Conservation (phyloP, 2,797 vertebrate species). For the Pseudochromis fuscus region DNA sequence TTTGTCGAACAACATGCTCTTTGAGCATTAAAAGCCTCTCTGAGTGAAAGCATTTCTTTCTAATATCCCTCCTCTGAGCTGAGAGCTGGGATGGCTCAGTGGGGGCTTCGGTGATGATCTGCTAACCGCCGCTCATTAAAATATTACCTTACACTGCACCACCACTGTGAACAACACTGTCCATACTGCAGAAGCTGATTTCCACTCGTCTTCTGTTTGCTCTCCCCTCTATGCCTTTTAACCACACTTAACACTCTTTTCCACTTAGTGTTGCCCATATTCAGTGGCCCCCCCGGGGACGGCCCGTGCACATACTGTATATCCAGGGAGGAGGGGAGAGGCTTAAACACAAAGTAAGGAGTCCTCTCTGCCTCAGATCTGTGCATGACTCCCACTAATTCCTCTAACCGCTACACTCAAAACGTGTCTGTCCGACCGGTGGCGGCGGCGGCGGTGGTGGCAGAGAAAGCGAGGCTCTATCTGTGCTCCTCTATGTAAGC, state of each 20-base stretch:
- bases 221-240: conserved; percentile 64
- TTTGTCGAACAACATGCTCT: conserved; percentile 24
- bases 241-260: conserved; percentile 76
- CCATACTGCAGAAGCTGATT: conserved; percentile 40
- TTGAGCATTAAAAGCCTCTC: conserved; percentile 4
- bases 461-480: conserved; percentile 39
- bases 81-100: conserved; percentile 35
- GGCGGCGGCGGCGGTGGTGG: conserved; percentile 9
- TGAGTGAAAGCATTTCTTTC: conserved; percentile 26
- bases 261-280: conserved; percentile 68
- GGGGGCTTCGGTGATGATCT: conserved; percentile 39
- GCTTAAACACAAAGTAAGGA: conserved; percentile 66
- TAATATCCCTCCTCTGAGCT: conserved; percentile 24
- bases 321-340: conserved; percentile 14
- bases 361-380: conserved; percentile 58
- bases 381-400: conserved; percentile 59
- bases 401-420: conserved; percentile 56
- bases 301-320: conserved; percentile 35
- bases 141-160: conserved; percentile 56
- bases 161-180: conserved; percentile 30
- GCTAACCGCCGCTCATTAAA: conserved; percentile 61
- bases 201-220: conserved; percentile 43
- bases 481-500: conserved; percentile 59
- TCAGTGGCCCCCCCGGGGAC: conserved; percentile 33
- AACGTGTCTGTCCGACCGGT: conserved; percentile 25